Evolutionary conservation across 1,140 invertebrate genomes (phyloP), one percentile per base, ranked within the genome.

Genomic region (Drosophila pseudoobscura): DNA sequence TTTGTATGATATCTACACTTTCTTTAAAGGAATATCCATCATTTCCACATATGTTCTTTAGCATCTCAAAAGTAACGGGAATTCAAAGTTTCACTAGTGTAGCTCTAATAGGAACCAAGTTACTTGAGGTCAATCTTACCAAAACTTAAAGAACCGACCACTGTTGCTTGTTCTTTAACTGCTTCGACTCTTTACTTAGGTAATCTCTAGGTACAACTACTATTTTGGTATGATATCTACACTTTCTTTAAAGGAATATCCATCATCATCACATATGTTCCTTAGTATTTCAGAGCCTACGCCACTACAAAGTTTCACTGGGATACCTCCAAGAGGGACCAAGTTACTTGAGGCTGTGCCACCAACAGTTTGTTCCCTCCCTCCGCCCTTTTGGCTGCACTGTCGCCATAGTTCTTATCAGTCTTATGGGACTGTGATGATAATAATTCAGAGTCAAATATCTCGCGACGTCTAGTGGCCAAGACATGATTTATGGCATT

Each of bases 371-470:
- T 13, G 41, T 8, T 29, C 20, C 29, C 13, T 8, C 9, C 46
- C 29, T 17, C 20, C 20, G 20, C 1, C 26, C 24, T 9, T 17
- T 3, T 13, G 20, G 17, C 6, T 53, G 57, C 50, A 6, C 71
- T 54, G 71, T 75, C 72, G 72, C 72, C 73, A 75, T 9, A 22
- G 50, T 68, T 64, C 73, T 76, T 76, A 76, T 76, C 73, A 75
- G 63, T 75, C 72, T 75, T 62, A 75, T 75, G 51, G 46, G 56
- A 45, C 63, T 49, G 44, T 76, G 72, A 68, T 75, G 73, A 76
- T 76, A 75, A 76, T 76, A 76, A 76, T 76, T 76, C 73, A 75
- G 72, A 76, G 62, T 76, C 73, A 62, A 76, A 76, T 76, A 76
- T 75, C 73, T 53, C 63, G 73, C 72, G 73, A 65, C 73, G 73